phyloP scores from a whole-genome alignment of 2,113 vertebrate genomes.

The Motacilla alba region DNA sequence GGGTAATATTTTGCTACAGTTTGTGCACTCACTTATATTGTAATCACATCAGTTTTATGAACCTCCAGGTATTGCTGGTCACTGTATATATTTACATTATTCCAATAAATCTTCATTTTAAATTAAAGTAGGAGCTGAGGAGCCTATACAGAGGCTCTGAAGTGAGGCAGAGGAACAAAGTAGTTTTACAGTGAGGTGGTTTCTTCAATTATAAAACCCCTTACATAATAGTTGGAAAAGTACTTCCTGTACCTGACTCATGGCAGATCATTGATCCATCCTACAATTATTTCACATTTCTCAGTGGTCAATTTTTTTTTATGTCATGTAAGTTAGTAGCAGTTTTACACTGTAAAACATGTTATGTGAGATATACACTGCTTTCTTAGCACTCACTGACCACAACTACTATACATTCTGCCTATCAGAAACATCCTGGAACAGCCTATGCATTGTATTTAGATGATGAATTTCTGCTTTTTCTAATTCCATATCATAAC shows the following conservation, averaged over 20 bases:
- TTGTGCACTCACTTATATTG: background rate
- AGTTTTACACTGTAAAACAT: background rate
- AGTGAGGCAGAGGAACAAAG: background rate
- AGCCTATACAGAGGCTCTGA: background rate
- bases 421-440: background rate
- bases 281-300: background rate
- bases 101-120: background rate
- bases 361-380: background rate
- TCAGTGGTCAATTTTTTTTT: background rate
- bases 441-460: background rate
- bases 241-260: background rate
- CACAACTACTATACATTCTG: background rate
- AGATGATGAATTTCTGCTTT: background rate
- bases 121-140: background rate
- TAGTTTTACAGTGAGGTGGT: background rate
- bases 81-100: background rate
- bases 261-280: background rate
- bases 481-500: background rate
- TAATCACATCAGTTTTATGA: background rate
- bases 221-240: background rate
- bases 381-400: background rate
- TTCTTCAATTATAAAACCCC: background rate
- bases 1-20: constrained; percentile 8
- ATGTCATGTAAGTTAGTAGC: background rate
- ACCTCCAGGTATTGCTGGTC: background rate